Evolutionary conservation across 2,113 vertebrate genomes (phyloP).

Genomic region (Aramus guarauna): DNA sequence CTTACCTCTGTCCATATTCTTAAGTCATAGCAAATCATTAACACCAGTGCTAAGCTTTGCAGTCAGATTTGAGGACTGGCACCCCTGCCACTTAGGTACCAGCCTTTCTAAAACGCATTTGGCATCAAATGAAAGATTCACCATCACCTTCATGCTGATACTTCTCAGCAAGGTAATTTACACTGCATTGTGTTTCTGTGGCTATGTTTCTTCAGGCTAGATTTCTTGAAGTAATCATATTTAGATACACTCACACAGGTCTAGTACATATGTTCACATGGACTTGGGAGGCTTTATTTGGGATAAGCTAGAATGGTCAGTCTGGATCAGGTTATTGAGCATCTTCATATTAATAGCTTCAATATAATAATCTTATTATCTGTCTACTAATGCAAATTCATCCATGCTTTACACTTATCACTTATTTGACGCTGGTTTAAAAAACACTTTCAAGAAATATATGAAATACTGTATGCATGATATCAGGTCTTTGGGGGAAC

Average conservation of each 20-base stretch:
- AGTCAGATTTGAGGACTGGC: neutral
- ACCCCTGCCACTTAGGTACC: neutral
- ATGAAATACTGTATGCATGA: neutral
- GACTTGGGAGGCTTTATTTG: neutral
- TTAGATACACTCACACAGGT: neutral
- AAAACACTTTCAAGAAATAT: constrained; percentile 10
- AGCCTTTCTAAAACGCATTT: neutral
- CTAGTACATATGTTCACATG: neutral
- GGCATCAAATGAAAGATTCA: neutral
- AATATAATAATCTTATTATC: neutral
- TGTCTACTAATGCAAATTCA: neutral
- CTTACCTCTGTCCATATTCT: neutral
- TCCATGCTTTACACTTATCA: neutral
- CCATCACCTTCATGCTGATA: neutral
- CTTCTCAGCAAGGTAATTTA: neutral
- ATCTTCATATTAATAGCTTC: neutral
- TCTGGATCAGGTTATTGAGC: neutral
- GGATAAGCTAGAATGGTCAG: neutral
- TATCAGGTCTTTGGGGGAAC: neutral
- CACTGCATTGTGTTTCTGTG: neutral
- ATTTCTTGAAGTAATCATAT: neutral
- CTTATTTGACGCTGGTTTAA: neutral
- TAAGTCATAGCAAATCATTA: neutral
- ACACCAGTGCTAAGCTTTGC: neutral
- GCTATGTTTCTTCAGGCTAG: neutral